These are phyloP conservation scores for Xiphophorus hellerii DNA, from an alignment of 2,113 vertebrate genomes.

Conservation along the genomic window DNA sequence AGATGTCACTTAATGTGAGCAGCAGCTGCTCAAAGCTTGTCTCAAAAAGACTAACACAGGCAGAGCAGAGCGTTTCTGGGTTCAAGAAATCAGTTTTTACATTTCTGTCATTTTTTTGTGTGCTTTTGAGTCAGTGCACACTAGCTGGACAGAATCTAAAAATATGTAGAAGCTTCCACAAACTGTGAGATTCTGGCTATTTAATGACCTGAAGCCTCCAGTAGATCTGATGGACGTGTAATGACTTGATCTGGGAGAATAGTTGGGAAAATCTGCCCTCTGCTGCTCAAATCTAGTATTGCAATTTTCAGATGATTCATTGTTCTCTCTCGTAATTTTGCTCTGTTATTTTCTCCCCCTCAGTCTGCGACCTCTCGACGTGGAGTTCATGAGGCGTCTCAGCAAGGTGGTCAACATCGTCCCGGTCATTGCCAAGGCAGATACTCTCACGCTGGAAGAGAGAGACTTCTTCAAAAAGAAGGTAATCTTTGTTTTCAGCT, in stretches of 20 bases:
- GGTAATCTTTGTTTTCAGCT: constrained; percentile 73
- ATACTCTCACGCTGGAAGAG: constrained; percentile 97
- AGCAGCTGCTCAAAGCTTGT: constrained; percentile 59
- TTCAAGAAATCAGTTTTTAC: constrained; percentile 27
- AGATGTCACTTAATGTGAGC: constrained; percentile 61
- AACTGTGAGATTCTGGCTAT: neutral
- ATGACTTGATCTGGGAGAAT: neutral
- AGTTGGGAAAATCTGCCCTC: constrained; percentile 50
- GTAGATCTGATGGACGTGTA: neutral
- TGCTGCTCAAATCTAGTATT: constrained; percentile 29
- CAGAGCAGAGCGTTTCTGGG: constrained; percentile 24
- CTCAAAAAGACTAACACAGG: constrained; percentile 56
- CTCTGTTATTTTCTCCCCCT: neutral
- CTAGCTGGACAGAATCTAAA: constrained; percentile 6
- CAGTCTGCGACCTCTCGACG: constrained; percentile 95
- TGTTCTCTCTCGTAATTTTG: neutral
- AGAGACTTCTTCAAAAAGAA: constrained; percentile 95
- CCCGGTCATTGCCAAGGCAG: constrained; percentile 95
- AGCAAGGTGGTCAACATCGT: constrained; percentile 99
- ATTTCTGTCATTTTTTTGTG: constrained; percentile 26
- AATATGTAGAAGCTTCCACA: constrained; percentile 20
- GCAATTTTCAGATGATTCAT: neutral
- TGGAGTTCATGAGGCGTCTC: constrained; percentile 98
- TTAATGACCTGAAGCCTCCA: constrained; percentile 13
- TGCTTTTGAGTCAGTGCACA: constrained; percentile 14